Evolutionary conservation across 2,888 invertebrate genomes (phyloP), one percentile per base, ranked within the genome.

Genomic region (Chaetoderma sp.): DNA sequence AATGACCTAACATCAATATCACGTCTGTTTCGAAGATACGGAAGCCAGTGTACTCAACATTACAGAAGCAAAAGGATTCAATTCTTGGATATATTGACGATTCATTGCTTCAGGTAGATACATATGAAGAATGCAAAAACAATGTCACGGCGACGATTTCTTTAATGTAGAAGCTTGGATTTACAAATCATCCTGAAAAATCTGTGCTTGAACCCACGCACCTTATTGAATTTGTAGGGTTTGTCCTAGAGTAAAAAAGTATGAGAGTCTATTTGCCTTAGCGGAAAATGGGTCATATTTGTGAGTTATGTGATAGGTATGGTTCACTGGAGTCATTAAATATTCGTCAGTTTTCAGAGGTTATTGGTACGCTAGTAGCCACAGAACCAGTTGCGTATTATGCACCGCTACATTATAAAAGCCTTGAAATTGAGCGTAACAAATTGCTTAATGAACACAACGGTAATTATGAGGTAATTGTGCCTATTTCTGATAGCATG

Each of bases 381-480:
- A n/a, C n/a, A n/a, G n/a, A n/a, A n/a, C n/a, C n/a, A n/a, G n/a
- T n/a, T n/a, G n/a, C n/a, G n/a, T n/a, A n/a, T n/a, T n/a, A n/a
- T n/a, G n/a, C n/a, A n/a, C n/a, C n/a, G n/a, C n/a, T n/a, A n/a
- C n/a, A n/a, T n/a, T n/a, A n/a, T n/a, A n/a, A n/a, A n/a, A n/a
- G n/a, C n/a, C n/a, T n/a, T n/a, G n/a, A n/a, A n/a, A n/a, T 36
- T 44, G 21, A 49, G 60, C 30, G 44, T n/a, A n/a, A n/a, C n/a
- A 57, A 61, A n/a, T n/a, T n/a, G n/a, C n/a, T n/a, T n/a, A n/a
- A n/a, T n/a, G 10, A 36, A 28, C 56, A 62, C 44, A 56, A 58
- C 27, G 60, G 61, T n/a, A 61, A 66, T 57, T 61, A n/a, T n/a
- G 61, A 66, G 16, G 36, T 23, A 18, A 23, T 18, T 13, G 39